Percentiles rank a stretch among this genome's conserved stretches.
These are phyloP conservation scores for Holacanthus passer DNA, from an alignment of 2,113 vertebrate species.

Conservation along the genomic window DNA sequence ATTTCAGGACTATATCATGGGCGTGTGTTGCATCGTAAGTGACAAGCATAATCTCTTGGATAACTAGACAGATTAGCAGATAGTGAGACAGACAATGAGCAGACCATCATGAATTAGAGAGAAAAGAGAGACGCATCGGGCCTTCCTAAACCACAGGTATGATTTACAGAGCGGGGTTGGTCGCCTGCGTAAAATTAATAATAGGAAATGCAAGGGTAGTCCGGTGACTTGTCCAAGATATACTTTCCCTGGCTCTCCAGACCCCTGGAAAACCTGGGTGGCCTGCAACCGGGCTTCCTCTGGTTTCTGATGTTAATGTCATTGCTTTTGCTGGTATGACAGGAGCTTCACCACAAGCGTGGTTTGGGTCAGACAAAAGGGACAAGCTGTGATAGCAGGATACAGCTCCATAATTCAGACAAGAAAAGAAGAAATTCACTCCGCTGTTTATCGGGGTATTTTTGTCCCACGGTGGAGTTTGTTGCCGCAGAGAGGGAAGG, in stretches of 20 bases:
- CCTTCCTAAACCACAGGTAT: conserved; percentile 80
- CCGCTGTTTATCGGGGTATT: conserved; percentile 27
- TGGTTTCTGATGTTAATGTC: conserved; percentile 84
- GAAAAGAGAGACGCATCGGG: conserved; percentile 44
- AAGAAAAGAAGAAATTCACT: conserved; percentile 1
- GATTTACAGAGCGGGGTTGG: conserved; percentile 79
- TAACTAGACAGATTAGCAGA: conserved; percentile 35
- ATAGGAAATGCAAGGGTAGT: conserved; percentile 82
- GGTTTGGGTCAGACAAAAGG: conserved; percentile 76
- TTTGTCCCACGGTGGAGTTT: conserved; percentile 56
- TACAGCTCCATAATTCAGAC: conserved; percentile 34
- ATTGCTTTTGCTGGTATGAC: conserved; percentile 77
- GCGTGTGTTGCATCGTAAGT: conserved; percentile 18
- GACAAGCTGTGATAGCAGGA: conserved; percentile 69
- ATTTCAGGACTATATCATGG: conserved; percentile 21
- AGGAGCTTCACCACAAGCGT: conserved; percentile 71
- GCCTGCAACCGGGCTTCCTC: conserved; percentile 80
- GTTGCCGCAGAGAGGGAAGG: conserved; percentile 69
- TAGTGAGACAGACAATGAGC: conserved; percentile 51
- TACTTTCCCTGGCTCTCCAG: conserved; percentile 79
- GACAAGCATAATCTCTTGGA: conserved; percentile 46
- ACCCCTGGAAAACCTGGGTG: conserved; percentile 83
- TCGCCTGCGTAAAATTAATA: conserved; percentile 82
- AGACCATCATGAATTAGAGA: conserved; percentile 45
- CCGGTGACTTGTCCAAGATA: conserved; percentile 82